phyloP scores from a whole-genome alignment of 2,113 vertebrate genomes.

The Sorex fumeus region DNA sequence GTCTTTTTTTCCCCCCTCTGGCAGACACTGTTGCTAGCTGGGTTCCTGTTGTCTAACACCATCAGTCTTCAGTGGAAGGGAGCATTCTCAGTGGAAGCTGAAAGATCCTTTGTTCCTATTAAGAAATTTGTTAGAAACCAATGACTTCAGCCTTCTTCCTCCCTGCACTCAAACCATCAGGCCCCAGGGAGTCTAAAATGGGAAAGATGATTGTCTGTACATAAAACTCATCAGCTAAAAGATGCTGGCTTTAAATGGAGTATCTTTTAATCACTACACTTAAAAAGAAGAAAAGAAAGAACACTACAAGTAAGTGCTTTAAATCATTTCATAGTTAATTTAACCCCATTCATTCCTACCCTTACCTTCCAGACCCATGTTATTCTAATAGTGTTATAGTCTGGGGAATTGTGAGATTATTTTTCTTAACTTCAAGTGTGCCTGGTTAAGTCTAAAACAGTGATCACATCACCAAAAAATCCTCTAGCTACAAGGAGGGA shows the following conservation, averaged over 20 bases:
- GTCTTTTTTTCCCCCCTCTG: background rate
- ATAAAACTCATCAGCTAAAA: conserved; percentile 8
- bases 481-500: background rate
- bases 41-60: background rate
- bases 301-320: conserved; percentile 34
- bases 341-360: background rate
- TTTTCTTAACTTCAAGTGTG: background rate
- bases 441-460: background rate
- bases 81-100: background rate
- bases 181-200: background rate
- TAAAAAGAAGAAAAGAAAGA: conserved; percentile 47
- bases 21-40: background rate
- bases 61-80: background rate
- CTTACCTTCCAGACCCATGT: background rate
- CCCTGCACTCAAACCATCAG: background rate
- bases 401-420: background rate
- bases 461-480: background rate
- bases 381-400: background rate
- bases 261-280: conserved; percentile 12
- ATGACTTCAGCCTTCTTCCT: background rate
- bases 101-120: background rate
- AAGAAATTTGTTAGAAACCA: conserved; percentile 31
- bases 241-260: conserved; percentile 36
- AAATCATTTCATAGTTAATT: background rate
- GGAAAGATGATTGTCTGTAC: conserved; percentile 3